A percentile compares a stretch with the other conserved stretches of the same genome.
These are phyloP conservation scores for Lucilia sericata DNA, from an alignment of 1,140 invertebrate species.

Conservation along the genomic window DNA sequence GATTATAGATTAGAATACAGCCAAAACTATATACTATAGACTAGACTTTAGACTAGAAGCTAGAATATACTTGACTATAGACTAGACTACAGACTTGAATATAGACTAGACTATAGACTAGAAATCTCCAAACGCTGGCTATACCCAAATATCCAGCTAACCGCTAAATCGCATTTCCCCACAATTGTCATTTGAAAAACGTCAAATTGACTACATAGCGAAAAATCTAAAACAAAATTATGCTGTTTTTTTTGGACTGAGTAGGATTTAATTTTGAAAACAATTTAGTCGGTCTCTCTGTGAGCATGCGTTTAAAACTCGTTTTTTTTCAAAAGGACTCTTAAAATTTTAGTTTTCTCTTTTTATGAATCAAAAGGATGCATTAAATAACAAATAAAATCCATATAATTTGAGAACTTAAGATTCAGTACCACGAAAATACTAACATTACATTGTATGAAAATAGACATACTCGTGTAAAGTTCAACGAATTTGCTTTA, in stretches of 20 bases:
- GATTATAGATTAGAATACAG: too few species aligned
- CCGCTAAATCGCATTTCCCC: too few species aligned
- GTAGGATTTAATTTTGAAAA: neutral
- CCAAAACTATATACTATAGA: too few species aligned
- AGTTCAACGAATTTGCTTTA: neutral
- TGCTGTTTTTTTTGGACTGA: neutral
- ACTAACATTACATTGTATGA: constrained; percentile 30
- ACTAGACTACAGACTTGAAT: too few species aligned
- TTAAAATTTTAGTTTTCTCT: neutral
- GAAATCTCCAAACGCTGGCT: too few species aligned
- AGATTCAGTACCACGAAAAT: constrained; percentile 22
- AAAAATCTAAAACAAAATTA: neutral
- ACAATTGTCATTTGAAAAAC: too few species aligned
- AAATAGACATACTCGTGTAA: constrained; percentile 33
- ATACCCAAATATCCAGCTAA: too few species aligned
- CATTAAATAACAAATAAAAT: constrained; percentile 19
- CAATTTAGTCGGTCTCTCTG: neutral
- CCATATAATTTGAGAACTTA: neutral
- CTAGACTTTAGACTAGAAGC: too few species aligned
- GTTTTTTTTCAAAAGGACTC: neutral
- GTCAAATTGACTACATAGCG: too few species aligned
- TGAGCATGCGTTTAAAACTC: neutral
- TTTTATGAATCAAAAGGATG: constrained; percentile 24
- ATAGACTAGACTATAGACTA: too few species aligned
- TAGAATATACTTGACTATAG: too few species aligned